Evolutionary conservation across 1,140 invertebrate species (phyloP).

Genomic region (Zaprionus camerounensis): DNA sequence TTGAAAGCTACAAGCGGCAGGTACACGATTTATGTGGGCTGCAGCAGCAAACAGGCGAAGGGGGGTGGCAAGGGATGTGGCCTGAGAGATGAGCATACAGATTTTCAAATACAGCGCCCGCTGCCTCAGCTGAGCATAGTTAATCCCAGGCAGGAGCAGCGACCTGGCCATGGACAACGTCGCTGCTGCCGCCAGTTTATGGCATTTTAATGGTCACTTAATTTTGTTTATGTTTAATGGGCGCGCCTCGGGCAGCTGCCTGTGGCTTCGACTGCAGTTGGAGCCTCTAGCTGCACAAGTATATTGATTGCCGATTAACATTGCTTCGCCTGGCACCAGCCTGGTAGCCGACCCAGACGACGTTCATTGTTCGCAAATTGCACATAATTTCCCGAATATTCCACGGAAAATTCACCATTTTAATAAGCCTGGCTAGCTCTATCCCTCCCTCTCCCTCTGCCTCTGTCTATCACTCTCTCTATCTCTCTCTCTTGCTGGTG

Average conservation of each 20-base stretch:
- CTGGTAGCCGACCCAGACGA: constrained; percentile 49
- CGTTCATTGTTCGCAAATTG: constrained; percentile 74
- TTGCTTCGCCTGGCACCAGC: constrained; percentile 21
- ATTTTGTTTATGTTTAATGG: constrained; percentile 84
- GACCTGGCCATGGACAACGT: constrained; percentile 70
- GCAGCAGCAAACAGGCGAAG: constrained; percentile 15
- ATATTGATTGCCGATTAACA: constrained; percentile 82
- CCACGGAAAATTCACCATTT: constrained; percentile 31
- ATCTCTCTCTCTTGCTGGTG: neutral
- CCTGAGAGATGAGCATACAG: constrained; percentile 16
- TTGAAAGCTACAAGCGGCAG: constrained; percentile 81
- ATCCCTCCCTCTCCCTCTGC: neutral
- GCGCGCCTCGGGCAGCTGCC: constrained; percentile 73
- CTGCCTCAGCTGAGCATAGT: constrained; percentile 15
- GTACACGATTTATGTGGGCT: constrained; percentile 81
- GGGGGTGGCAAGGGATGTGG: constrained; percentile 5
- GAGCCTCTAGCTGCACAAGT: constrained; percentile 20
- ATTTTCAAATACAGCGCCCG: constrained; percentile 40
- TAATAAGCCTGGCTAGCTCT: constrained; percentile 22
- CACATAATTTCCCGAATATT: constrained; percentile 67
- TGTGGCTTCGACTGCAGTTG: constrained; percentile 14
- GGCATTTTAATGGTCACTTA: constrained; percentile 85
- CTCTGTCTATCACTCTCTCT: neutral
- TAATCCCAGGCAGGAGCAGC: constrained; percentile 55
- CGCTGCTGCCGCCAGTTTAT: constrained; percentile 81